Conservation (phyloP, 64 coral and sea anemone species). For the Dendrophyllia cribrosa region DNA sequence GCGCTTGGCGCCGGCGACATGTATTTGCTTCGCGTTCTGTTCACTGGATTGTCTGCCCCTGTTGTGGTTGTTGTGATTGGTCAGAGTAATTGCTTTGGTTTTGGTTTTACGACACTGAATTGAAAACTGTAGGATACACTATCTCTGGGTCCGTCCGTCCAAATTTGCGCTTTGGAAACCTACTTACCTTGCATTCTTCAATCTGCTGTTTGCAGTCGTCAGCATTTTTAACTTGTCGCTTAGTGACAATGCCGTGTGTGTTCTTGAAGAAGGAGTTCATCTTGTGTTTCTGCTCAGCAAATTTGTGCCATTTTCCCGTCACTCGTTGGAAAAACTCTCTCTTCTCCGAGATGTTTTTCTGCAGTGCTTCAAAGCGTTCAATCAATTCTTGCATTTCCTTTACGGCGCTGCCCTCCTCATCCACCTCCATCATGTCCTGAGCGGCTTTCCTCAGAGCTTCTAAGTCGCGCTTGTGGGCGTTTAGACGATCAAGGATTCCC, state of each 20-base stretch:
- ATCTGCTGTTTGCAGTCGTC: slow-evolving; percentile 92
- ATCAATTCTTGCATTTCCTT: slow-evolving; percentile 86
- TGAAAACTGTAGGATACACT: too few species aligned
- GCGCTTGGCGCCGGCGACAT: too few species aligned
- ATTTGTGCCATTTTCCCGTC: slow-evolving; percentile 79
- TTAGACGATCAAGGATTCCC: slow-evolving; percentile 92
- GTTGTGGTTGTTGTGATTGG: too few species aligned
- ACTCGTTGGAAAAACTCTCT: slow-evolving; percentile 81
- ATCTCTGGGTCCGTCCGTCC: too few species aligned
- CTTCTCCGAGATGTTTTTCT: slow-evolving; percentile 85
- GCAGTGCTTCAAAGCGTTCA: slow-evolving; percentile 79
- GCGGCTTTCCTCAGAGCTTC: slow-evolving; percentile 84
- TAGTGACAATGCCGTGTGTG: slow-evolving; percentile 79
- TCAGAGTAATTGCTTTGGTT: too few species aligned
- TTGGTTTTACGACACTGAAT: too few species aligned
- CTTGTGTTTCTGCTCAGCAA: slow-evolving; percentile 89
- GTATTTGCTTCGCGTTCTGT: too few species aligned
- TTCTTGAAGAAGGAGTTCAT: slow-evolving; percentile 92
- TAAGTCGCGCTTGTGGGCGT: slow-evolving; percentile 82
- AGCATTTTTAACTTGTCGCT: slow-evolving; percentile 63
- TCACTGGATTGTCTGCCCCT: too few species aligned
- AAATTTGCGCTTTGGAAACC: neutral
- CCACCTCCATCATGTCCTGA: slow-evolving; percentile 87
- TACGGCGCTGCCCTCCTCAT: slow-evolving; percentile 73
- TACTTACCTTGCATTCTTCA: slow-evolving; percentile 80